These are phyloP conservation scores for Tortrix viridana DNA, from an alignment of 2,888 invertebrate genomes.

Conservation along the genomic window DNA sequence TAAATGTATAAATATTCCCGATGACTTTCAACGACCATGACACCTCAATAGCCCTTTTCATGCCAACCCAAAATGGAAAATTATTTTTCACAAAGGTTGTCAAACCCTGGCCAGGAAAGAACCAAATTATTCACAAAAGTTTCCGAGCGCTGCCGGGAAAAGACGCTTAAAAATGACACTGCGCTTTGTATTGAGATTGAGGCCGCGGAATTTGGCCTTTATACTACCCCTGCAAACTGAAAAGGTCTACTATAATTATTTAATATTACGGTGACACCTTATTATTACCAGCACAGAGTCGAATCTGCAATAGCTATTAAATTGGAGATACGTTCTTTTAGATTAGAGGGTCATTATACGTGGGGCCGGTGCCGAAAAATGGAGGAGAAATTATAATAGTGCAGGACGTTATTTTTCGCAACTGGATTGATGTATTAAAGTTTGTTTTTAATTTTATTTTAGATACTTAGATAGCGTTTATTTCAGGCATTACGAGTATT, in stretches of 20 bases:
- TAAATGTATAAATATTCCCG: no score
- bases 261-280: no score
- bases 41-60: not conserved
- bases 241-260: no score
- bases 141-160: not conserved
- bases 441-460: not conserved
- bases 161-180: conserved; percentile 28
- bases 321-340: no score
- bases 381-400: conserved; percentile 47
- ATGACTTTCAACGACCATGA: not conserved
- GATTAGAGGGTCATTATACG: not conserved
- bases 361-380: conserved; percentile 43
- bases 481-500: no score
- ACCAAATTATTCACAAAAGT: not conserved
- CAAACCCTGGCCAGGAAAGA: not conserved
- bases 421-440: conserved; percentile 4
- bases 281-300: no score
- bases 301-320: no score
- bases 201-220: conserved; percentile 7
- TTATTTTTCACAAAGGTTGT: conserved; percentile 6
- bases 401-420: conserved; percentile 3
- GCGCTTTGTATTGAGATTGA: conserved; percentile 15
- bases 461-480: no score
- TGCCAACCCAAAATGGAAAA: not conserved
- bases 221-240: no score